Evolutionary conservation across 2,888 invertebrate species (phyloP).

Genomic region (Ophioninae sp.): DNA sequence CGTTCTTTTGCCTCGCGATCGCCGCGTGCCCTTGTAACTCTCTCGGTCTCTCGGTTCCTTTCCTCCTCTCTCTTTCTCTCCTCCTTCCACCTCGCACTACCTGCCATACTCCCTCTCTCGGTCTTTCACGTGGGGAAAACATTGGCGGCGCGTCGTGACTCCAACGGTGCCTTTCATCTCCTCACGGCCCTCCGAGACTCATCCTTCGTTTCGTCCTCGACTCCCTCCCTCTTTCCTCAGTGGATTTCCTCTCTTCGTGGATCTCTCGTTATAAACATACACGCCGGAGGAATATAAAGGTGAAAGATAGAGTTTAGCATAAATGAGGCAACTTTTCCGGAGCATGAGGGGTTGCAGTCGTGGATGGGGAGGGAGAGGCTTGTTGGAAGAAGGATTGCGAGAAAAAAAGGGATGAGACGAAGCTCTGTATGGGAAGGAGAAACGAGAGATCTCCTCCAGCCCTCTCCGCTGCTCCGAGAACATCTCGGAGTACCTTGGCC

Average conservation of each 20-base stretch:
- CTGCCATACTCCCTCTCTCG: conserved; percentile 8
- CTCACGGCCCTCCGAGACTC: conserved; percentile 52
- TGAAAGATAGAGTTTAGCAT: conserved; percentile 71
- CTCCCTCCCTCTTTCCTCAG: neutral
- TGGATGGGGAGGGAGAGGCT: neutral
- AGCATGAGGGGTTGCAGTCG: conserved; percentile 11
- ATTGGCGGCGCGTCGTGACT: conserved; percentile 52
- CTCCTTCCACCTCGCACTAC: too few relatives aligned
- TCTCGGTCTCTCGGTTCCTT: conserved; percentile 34
- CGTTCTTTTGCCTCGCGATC: conserved; percentile 38
- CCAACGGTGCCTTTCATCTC: conserved; percentile 59
- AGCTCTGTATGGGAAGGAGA: neutral
- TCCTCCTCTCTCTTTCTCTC: neutral
- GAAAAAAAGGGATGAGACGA: conserved; percentile 39
- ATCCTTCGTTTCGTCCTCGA: conserved; percentile 32
- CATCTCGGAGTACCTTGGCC: conserved; percentile 42
- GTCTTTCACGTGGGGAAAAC: conserved; percentile 22
- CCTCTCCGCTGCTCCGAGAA: conserved; percentile 56
- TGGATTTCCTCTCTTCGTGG: neutral
- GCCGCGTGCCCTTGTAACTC: conserved; percentile 22
- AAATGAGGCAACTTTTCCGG: conserved; percentile 74
- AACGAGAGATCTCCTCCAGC: conserved; percentile 20
- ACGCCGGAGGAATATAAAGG: conserved; percentile 56
- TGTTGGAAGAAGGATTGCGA: neutral
- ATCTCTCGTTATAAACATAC: neutral